Evolutionary conservation across 2,113 vertebrate species (phyloP), one percentile per base, ranked within the genome.

Genomic region (Calyptomena viridis): DNA sequence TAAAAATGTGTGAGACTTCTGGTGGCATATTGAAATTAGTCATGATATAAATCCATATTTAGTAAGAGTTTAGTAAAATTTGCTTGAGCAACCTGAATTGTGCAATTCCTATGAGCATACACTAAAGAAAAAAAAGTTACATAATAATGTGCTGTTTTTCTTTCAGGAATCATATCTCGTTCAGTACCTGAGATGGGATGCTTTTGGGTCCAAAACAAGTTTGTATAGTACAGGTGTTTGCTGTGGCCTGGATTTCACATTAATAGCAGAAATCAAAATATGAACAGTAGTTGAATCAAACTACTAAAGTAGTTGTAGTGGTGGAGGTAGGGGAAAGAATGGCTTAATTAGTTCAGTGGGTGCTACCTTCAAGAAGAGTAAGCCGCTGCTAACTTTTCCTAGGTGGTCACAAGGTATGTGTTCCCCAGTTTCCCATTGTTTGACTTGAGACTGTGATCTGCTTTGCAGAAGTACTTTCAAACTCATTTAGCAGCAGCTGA

Each of bases 291-390:
- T 25, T 18, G 37, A 89, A 76, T 14, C 4, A 83, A 73, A 64
- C n/a, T n/a, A n/a, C n/a, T n/a, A n/a, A n/a, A n/a, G n/a, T n/a
- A 27, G 25, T 2, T 6, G 8, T 24, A 50, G 11, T 3, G 1
- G 4, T 0, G 0, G 6, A 8, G 8, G 2, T 0, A 0, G 14
- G 18, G 21, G 52, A 79, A 89, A 42, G 6, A 72, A 28, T n/a
- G 4, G 12, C 50, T 90, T 79, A 56, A 66, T 49, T 76, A 73
- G 6, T 59, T 85, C 44, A 50, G 16, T 60, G 62, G 42, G 14
- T 30, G 7, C 6, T 35, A 27, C 24, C 27, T 52, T 68, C 33
- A 40, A 90, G 30, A 78, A 39, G 9, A 82, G 35, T 35, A 68
- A 90, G 16, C 5, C 31, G 55, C 42, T 69, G 14, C 8, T 73